Evolutionary conservation across 2,113 vertebrate genomes (phyloP), one percentile per base, ranked within the genome.

Genomic region (Erythrocebus patas): DNA sequence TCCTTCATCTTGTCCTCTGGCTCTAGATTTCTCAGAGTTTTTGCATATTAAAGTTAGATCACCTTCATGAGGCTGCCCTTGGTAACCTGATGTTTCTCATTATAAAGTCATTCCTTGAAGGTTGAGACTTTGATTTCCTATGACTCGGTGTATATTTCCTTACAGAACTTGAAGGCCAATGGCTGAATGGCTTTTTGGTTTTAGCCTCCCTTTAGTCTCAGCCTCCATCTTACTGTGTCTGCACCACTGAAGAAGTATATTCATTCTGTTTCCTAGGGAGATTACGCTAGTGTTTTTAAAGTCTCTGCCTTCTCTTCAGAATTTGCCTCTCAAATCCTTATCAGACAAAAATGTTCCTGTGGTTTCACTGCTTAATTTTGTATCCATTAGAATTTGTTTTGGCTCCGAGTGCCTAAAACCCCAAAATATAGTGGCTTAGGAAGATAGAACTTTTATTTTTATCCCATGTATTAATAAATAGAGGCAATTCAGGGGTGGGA

Each of bases 381-480:
- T 96, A 52, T 70, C 45, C 22, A 61, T 55, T 50, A 93, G 52
- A 73, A 79, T 89, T 93, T 91, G 45, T 82, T 78, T 93, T 78
- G 30, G 64, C 38, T 79, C 17, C 27, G 75, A 35, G 30, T 91
- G 18, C 35, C 52, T 91, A 68, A 83, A 70, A 55, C 78, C 43
- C 14, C 11, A 90, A 92, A 95, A 32, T 80, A 52, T 9, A 30
- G 4, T 68, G 55, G 27, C 9, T 75, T 73, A 43, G 35, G 38
- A 92, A 80, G 57, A 22, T 50, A 61, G 76, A 61, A 23, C 10
- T 59, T 95, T 73, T 68, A 2, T 75, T 76, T 83, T 88, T 82
- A 55, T 14, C 35, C 82, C 57, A 30, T 22, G 25, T 89, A 32
- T 32, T 64, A 64, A 64, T 32, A 82, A 57, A 27, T 57, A 92